A percentile compares a stretch with the other conserved stretches of the same genome.
phyloP scores from a whole-genome alignment of 2,888 invertebrate species.

The Ceriagrion tenellum region DNA sequence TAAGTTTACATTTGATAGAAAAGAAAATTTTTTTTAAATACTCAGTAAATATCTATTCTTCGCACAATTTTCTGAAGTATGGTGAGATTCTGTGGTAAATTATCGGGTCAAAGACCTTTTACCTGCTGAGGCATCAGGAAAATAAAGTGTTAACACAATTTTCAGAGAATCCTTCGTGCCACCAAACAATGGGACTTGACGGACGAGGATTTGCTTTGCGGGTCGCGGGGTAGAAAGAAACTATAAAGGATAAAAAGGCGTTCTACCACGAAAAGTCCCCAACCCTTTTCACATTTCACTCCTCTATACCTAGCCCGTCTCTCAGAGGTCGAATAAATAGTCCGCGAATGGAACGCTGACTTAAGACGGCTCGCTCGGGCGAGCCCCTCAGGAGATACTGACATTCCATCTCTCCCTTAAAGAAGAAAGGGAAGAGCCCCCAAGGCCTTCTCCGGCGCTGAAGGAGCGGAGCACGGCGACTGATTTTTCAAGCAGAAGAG shows the following conservation, averaged over 20 bases:
- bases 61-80: too few species aligned
- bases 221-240: neutral
- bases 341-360: neutral
- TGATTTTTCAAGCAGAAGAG: too few species aligned
- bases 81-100: too few species aligned
- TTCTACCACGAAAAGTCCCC: too few species aligned
- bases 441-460: neutral
- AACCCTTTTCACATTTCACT: neutral
- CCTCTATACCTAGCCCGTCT: neutral
- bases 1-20: too few species aligned
- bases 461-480: neutral
- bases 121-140: neutral
- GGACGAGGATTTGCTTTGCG: neutral
- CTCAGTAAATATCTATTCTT: too few species aligned
- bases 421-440: neutral
- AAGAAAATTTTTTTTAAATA: too few species aligned
- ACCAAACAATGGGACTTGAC: neutral
- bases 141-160: neutral
- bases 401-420: neutral
- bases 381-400: constrained; percentile 8
- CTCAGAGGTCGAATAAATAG: neutral
- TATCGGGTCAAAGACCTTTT: neutral
- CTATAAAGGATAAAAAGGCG: too few species aligned
- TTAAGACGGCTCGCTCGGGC: neutral
- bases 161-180: neutral